Base-by-base conservation (phyloP, 2,888 invertebrate species). In the Cynaeus angustus region DNA sequence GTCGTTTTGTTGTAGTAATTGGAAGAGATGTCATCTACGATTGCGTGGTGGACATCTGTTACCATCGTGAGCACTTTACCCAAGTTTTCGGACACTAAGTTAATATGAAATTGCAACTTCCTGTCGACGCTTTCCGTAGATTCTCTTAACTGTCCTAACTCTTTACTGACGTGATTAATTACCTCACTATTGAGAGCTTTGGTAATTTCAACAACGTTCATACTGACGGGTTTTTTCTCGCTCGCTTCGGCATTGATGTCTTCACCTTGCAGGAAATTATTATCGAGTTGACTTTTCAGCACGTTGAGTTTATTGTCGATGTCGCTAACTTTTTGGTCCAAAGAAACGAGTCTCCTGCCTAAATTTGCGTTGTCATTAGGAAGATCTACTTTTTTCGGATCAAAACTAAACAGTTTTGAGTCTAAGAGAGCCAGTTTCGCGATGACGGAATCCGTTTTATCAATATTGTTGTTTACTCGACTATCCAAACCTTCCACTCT, bases 191-290 rank as follows among this genome's bases (percentile, higher is more conserved):
- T 94, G 81, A 94, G 88, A n/a, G 94, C 91, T 85, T 94, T 94
- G 1, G 94, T 92, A 68, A 94, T 93, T 85, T 94, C 94, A 59
- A 93, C 89, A 9, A 93, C 91, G 81, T 94, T 94, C 87, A 94
- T 90, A 81, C 93, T 94, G 52, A 94, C 90, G 0, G 94, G 93
- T 80, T 94, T 94, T 85, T 94, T 94, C 84, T 95, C 95, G 79
- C 94, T 94, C 0, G 94, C 94, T 83, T 94, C 94, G 0, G 92
- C 94, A 79, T 94, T 94, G 71, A 94, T 92, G 79, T 95, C 95
- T 80, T 95, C 95, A 46, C 80, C 86, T 64, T 93, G 92, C 68
- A 94, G 86, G 79, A 93, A 92, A 82, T 94, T 94, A 79, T 89
- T 93, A 80, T 95, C 95, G 76, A 95, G 89, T 84, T 95, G 94